A percentile compares a stretch with the other conserved stretches of the same genome.
Evolutionary conservation across 1,140 invertebrate species (phyloP).

Genomic region (Scaptodrosophila lebanonensis): DNA sequence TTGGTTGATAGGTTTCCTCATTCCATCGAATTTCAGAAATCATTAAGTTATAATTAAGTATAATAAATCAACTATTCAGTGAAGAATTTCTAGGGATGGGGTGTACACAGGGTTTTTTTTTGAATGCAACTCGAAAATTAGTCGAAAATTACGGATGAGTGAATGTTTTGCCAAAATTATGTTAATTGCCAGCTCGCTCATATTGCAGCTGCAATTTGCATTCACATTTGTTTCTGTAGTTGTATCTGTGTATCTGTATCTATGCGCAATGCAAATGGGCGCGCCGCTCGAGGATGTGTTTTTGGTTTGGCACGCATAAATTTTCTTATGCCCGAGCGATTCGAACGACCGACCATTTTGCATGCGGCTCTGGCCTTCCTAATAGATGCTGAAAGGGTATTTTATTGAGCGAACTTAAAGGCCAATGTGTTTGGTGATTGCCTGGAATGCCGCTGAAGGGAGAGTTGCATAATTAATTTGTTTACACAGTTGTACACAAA

Average conservation of each 20-base stretch:
- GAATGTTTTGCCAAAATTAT: constrained; percentile 55
- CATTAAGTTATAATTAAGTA: too few species aligned
- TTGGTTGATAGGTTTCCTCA: too few species aligned
- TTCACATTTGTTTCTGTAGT: constrained; percentile 9
- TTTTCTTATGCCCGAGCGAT: constrained; percentile 55
- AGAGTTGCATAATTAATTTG: constrained; percentile 72
- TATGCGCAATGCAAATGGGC: constrained; percentile 53
- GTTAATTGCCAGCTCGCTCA: constrained; percentile 54
- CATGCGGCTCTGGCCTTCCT: neutral
- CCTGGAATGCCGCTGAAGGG: constrained; percentile 25
- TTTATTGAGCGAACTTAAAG: constrained; percentile 34
- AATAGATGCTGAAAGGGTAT: constrained; percentile 53
- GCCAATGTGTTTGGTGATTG: neutral
- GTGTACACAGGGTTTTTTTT: too few species aligned
- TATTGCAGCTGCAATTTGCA: constrained; percentile 45
- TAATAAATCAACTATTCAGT: too few species aligned
- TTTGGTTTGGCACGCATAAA: constrained; percentile 63
- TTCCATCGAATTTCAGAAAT: too few species aligned
- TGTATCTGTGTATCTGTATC: constrained; percentile 2
- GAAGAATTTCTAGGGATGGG: too few species aligned
- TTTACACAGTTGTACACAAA: constrained; percentile 71
- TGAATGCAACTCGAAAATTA: constrained; percentile 14
- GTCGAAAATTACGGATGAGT: constrained; percentile 39
- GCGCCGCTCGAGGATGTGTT: constrained; percentile 47
- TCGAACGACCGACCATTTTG: constrained; percentile 38